Base-by-base conservation (phyloP, 2,797 vertebrate species). In the Paramormyrops hopkinsi region DNA sequence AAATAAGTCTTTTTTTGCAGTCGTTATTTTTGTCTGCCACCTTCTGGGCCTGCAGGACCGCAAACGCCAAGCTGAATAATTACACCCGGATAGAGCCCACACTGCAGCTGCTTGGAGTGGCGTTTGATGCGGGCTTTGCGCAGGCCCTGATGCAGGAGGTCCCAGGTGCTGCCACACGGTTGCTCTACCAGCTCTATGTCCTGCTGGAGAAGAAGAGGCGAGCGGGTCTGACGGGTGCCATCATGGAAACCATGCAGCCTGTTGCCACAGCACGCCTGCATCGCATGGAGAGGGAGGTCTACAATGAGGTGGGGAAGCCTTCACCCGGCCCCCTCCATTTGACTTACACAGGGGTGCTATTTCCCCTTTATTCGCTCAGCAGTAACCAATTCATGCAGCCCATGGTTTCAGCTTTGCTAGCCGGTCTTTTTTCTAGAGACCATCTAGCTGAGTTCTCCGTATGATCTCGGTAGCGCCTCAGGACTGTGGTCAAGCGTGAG, bases 71-170 rank as follows among this genome's bases (percentile, higher is more conserved):
- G 93, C 91, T 97, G 90, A 98, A 96, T 91, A 99, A 99, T 91
- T 99, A 98, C 92, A 97, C 95, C 50, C 97, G 96, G 19, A 92
- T 99, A 89, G 95, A 98, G 90, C 97, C 98, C 6, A 97, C 97
- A 0, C 93, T 99, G 76, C 95, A 95, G 2, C 94, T 97, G 53
- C 92, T 99, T 92, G 97, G 97, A 53, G 95, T 99, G 90, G 93
- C 96, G 62, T 98, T 98, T 90, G 95, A 97, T 93, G 93, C 94
- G 90, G 96, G 94, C 89, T 93, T 95, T 92, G 96, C 96, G 62
- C 95, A 95, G 90, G 95, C 94, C 9, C 94, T 99, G 92, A 98
- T 99, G 94, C 94, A 95, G 85, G 97, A 97, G 91, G 96, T 96
- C 91, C 96, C 94, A 37, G 97, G 97, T 12, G 97, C 95, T 2